These are phyloP conservation scores for Drosophila prolongata DNA, from an alignment of 2,888 invertebrate species.

Conservation along the genomic window DNA sequence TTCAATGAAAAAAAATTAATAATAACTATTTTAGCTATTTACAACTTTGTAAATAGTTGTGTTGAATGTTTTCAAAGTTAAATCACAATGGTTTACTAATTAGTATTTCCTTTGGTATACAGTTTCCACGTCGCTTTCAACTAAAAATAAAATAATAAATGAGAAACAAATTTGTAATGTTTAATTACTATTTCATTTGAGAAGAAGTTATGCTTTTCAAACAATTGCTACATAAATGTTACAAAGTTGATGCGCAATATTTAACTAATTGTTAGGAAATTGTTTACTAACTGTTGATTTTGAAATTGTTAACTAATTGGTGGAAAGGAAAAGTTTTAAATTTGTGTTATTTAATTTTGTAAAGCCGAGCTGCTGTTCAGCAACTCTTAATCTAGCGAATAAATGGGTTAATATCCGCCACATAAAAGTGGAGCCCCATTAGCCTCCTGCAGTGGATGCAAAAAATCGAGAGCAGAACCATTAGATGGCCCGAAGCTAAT, in stretches of 20 bases:
- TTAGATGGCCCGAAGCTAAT: slow-evolving; percentile 34
- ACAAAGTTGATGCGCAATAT: not conserved
- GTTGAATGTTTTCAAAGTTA: too few species aligned
- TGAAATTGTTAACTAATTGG: not conserved
- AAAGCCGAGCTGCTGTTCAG: not conserved
- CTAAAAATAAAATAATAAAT: too few species aligned
- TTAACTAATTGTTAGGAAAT: too few species aligned
- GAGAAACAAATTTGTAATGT: too few species aligned
- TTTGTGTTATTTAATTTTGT: not conserved
- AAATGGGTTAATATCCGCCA: slow-evolving; percentile 31
- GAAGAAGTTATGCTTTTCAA: not conserved
- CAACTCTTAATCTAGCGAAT: slow-evolving; percentile 13
- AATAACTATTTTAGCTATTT: too few species aligned
- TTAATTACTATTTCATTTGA: too few species aligned
- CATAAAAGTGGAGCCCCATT: slow-evolving; percentile 10
- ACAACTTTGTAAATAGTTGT: too few species aligned
- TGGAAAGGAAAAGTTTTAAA: not conserved
- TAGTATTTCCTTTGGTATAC: too few species aligned
- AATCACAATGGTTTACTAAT: too few species aligned
- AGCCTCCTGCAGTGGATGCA: not conserved
- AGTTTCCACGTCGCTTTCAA: too few species aligned
- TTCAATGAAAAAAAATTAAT: too few species aligned
- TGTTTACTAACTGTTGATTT: too few species aligned
- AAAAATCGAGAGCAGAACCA: slow-evolving; percentile 24
- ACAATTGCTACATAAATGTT: not conserved